Evolutionary conservation across 2,888 invertebrate genomes (phyloP), one percentile per base, ranked within the genome.

Genomic region (Epinotia ramella): DNA sequence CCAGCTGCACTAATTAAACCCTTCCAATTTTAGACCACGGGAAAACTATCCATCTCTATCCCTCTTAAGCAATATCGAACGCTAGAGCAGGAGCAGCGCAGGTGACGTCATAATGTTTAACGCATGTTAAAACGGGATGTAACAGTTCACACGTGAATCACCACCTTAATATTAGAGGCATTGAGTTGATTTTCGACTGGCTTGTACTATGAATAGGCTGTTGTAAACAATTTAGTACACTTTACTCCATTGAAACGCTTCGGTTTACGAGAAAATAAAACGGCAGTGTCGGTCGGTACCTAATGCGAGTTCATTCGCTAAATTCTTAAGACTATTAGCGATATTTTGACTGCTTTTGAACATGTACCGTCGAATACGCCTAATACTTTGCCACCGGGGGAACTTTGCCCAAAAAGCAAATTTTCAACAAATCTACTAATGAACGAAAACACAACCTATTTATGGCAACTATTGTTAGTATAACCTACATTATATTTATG

Each of bases 11-110:
- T 24, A 69, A 69, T 69, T 69, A 60, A 69, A 60, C 59, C 69
- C 59, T 69, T 69, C 69, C 69, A 46, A 69, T 69, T 73, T 73
- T 73, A 73, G 73, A 73, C 49, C 62, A 53, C 70, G 62, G 60
- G 70, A 63, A 70, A 62, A 40, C 62, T 33, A 49, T 18, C 62
- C 49, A 7, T 70, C 70, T 46, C 70, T 18, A 7, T 70, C 20
- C 13, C 24, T 33, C 62, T n/a, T 1, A 53, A 7, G n/a, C 49
- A 53, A 63, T 16, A 1, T 40, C 2, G 9, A 33, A 33, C 6
- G 73, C n/a, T 11, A 40, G 67, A 73, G 11, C 20, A 56, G 56
- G 62, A 68, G 12, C 11, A 28, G 24, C 16, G 20, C 12, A 40
- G 24, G 18, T 67, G 60, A 73, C 73, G 73, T 67, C 73, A 73